Evolutionary conservation across 2,888 invertebrate species (phyloP), one percentile per base, ranked within the genome.

Genomic region (Drosophila vallismaia): DNA sequence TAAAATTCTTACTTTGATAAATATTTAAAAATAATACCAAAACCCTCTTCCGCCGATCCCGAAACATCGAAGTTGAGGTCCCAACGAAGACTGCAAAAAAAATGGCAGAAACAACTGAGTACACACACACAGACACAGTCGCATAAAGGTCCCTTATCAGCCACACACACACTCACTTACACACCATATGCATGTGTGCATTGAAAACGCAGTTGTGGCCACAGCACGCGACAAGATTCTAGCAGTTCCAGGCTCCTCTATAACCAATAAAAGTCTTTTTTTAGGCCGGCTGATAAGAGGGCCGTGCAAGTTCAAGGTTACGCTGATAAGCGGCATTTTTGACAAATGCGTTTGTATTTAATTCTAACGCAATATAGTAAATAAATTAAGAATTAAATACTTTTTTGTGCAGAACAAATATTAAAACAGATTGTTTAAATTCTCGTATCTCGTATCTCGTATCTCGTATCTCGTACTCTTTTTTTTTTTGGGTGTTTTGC

Each of bases 41-140:
- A 44, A 44, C 24, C 4, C 19, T 24, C 40, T 31, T 10, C n/a
- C 36, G 12, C 56, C 31, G 57, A 49, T 19, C 19, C 19, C 19
- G 53, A 28, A 76, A 78, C 74, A 78, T 70, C 57, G 49, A 48
- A 56, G 26, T 12, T 50, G 46, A 49, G 67, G 74, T 49, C 71
- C 51, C 59, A 79, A 58, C 54, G 70, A 72, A 69, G 77, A 73
- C 74, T 87, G 83, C 82, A 74, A 57, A 63, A 53, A 57, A 72
- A 45, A 72, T 29, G 53, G 48, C 29, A 54, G 48, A 60, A 45
- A 46, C 46, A 44, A 57, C 29, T 31, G 40, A 54, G 44, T 49
- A 52, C 46, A 55, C 52, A 60, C 48, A 58, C 58, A 52, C 51
- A 36, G n/a, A 36, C 36, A 5, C 36, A 36, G 2, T 66, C 50